phyloP scores from a whole-genome alignment of 2,113 vertebrate genomes.

The Zosterops lateralis region DNA sequence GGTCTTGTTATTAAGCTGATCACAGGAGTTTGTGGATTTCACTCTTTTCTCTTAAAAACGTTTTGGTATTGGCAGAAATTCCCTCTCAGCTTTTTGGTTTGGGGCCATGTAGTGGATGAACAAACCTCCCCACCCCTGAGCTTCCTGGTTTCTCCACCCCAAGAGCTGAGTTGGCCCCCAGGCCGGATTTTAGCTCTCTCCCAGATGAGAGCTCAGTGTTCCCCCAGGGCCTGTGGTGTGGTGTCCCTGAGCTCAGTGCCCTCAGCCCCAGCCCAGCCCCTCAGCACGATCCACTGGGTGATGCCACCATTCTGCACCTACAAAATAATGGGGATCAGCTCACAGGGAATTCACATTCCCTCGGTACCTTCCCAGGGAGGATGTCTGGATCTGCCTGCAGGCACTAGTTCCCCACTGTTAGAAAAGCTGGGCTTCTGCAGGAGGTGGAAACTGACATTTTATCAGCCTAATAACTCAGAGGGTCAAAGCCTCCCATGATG shows the following conservation, averaged over 20 bases:
- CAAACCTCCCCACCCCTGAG: not conserved
- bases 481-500: not conserved
- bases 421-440: not conserved
- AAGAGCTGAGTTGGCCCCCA: not conserved
- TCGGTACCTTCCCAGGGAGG: not conserved
- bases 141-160: not conserved
- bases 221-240: not conserved
- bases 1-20: not conserved
- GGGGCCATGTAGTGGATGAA: not conserved
- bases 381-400: not conserved
- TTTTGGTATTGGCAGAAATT: not conserved
- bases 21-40: rapidly evolving
- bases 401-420: rapidly evolving
- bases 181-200: not conserved
- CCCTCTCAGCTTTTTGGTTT: not conserved
- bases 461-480: not conserved
- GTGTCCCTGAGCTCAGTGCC: not conserved
- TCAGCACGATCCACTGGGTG: rapidly evolving
- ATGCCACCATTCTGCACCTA: not conserved
- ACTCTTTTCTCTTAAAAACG: not conserved
- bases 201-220: rapidly evolving
- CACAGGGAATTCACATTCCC: not conserved
- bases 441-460: not conserved
- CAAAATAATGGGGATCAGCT: not conserved
- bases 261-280: not conserved